phyloP scores from a whole-genome alignment of 2,888 invertebrate genomes.

The Proisotoma minuta region DNA sequence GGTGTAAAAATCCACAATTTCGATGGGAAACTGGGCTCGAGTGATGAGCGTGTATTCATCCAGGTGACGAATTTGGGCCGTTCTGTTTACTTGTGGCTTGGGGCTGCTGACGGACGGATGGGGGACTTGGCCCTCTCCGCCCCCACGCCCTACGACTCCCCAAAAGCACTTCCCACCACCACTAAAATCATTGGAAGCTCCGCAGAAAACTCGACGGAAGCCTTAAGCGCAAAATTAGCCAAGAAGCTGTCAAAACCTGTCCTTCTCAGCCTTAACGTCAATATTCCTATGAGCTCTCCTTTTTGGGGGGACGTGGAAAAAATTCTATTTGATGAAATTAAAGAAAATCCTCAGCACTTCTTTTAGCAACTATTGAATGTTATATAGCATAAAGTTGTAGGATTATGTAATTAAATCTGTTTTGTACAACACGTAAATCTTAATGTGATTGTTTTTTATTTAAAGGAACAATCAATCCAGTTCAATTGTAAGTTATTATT shows the following conservation, averaged over 20 bases:
- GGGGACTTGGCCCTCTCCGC: conserved; percentile 28
- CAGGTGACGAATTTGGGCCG: background rate
- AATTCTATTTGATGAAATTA: background rate
- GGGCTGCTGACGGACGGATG: background rate
- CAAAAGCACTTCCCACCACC: conserved; percentile 47
- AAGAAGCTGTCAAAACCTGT: conserved; percentile 53
- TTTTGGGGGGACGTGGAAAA: background rate
- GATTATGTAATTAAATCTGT: too few relatives aligned
- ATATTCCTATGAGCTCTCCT: conserved; percentile 18
- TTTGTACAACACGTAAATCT: too few relatives aligned
- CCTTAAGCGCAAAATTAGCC: conserved; percentile 49
- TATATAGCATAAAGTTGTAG: too few relatives aligned
- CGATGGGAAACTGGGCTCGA: background rate
- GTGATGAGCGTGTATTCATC: background rate
- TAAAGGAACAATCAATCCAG: too few relatives aligned
- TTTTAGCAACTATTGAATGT: too few relatives aligned
- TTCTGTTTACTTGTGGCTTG: background rate
- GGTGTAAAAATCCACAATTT: background rate
- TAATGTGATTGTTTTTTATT: too few relatives aligned
- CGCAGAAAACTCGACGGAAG: conserved; percentile 50
- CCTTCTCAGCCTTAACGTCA: conserved; percentile 55
- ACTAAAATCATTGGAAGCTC: conserved; percentile 52
- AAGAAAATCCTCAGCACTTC: background rate
- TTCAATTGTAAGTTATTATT: too few relatives aligned
- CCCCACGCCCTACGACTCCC: conserved; percentile 21